Conservation (phyloP, 2,797 vertebrate species). For the Enteromius argenteus region DNA sequence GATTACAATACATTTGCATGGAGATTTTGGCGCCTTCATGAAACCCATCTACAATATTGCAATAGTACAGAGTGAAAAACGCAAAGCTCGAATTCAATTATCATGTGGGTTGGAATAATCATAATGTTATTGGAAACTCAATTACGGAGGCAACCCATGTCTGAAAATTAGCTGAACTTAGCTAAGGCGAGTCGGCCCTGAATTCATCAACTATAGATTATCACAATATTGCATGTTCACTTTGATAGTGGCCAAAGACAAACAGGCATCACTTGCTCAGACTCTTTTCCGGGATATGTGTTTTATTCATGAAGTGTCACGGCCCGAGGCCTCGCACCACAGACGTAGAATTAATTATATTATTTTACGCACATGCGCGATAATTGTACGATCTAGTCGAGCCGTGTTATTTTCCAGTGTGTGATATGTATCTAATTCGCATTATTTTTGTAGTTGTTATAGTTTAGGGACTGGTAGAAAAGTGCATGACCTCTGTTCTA, state of each 20-base stretch:
- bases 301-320: slow-evolving; percentile 99
- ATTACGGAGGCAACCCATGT: slow-evolving; percentile 99
- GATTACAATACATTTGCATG: slow-evolving; percentile 68
- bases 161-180: slow-evolving; percentile 99
- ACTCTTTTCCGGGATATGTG: slow-evolving; percentile 86
- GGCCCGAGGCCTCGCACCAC: slow-evolving; percentile 89
- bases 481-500: slow-evolving; percentile 69
- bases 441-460: slow-evolving; percentile 76
- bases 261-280: slow-evolving; percentile 86
- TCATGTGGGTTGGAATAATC: slow-evolving; percentile 98
- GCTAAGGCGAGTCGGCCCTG: slow-evolving; percentile 98
- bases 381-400: slow-evolving; percentile 97
- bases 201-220: slow-evolving; percentile 99
- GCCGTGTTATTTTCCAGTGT: slow-evolving; percentile 84
- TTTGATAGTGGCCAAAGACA: slow-evolving; percentile 99
- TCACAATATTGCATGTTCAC: slow-evolving; percentile 99
- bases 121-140: slow-evolving; percentile 99
- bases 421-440: slow-evolving; percentile 75
- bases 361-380: slow-evolving; percentile 99
- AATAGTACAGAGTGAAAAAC: slow-evolving; percentile 86
- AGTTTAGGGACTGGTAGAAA: slow-evolving; percentile 71
- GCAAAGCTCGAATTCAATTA: slow-evolving; percentile 98
- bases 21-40: slow-evolving; percentile 62
- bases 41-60: slow-evolving; percentile 97
- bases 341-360: slow-evolving; percentile 98